These are phyloP conservation scores for Theropithecus gelada DNA, from an alignment of 2,113 vertebrate genomes.

Conservation along the genomic window DNA sequence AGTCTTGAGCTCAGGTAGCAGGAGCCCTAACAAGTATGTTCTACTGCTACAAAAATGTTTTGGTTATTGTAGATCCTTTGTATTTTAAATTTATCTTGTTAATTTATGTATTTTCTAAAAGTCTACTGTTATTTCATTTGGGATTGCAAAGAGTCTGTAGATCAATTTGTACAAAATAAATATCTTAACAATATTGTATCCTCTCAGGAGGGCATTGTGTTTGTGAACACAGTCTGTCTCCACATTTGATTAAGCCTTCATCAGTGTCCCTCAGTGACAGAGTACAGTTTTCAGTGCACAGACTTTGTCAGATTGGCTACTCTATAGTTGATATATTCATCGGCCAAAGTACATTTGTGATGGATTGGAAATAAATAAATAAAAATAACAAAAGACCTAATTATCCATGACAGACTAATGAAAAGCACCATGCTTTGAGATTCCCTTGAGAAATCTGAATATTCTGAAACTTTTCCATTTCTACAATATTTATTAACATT, in stretches of 20 bases:
- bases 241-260: too few species aligned
- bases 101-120: background rate
- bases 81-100: background rate
- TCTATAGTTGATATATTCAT: background rate
- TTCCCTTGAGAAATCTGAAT: background rate
- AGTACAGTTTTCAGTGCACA: background rate
- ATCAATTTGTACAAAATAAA: background rate
- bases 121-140: background rate
- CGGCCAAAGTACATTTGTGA: background rate
- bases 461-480: background rate
- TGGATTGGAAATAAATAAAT: background rate
- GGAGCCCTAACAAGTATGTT: rapidly evolving
- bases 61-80: too few species aligned
- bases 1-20: too few species aligned
- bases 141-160: background rate
- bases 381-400: background rate
- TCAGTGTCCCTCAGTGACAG: background rate
- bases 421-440: background rate
- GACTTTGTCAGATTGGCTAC: background rate
- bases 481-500: background rate
- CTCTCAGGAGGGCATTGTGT: background rate
- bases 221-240: background rate
- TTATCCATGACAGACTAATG: background rate
- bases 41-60: too few species aligned
- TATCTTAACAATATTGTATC: background rate